Percentiles rank a stretch among this genome's conserved stretches.
These are phyloP conservation scores for Rhysida immarginata DNA, from an alignment of 1,140 invertebrate genomes.

Conservation along the genomic window DNA sequence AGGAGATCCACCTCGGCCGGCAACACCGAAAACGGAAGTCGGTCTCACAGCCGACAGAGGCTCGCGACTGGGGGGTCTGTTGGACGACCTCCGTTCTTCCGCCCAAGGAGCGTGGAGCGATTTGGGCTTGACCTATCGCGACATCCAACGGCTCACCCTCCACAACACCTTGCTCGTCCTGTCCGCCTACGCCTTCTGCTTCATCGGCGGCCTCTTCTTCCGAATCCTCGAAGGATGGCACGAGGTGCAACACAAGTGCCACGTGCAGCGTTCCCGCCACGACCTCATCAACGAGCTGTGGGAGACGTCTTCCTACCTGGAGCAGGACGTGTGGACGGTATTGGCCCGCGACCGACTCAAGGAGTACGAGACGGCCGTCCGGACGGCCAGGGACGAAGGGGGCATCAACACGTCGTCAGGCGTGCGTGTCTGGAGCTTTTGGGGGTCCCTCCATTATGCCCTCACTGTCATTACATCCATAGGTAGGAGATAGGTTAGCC, in stretches of 20 bases:
- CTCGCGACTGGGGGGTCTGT: too few species aligned
- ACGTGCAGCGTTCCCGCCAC: conserved; percentile 64
- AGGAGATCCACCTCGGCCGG: conserved; percentile 16
- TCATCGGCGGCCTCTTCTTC: conserved; percentile 10
- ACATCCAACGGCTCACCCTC: too few species aligned
- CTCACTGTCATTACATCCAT: conserved; percentile 85
- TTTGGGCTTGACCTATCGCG: too few species aligned
- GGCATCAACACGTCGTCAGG: conserved; percentile 64
- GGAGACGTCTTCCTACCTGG: conserved; percentile 33
- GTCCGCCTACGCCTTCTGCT: conserved; percentile 8
- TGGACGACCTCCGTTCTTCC: too few species aligned
- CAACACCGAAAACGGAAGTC: too few species aligned
- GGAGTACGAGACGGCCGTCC: conserved; percentile 72
- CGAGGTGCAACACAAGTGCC: conserved; percentile 43
- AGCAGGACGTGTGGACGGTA: conserved; percentile 75
- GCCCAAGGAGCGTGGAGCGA: too few species aligned
- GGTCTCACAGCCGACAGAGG: too few species aligned
- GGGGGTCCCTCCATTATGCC: conserved; percentile 82
- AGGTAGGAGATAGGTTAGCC: conserved; percentile 55
- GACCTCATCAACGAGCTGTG: conserved; percentile 68
- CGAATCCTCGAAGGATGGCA: conserved; percentile 13
- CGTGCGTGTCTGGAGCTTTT: conserved; percentile 74
- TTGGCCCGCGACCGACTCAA: conserved; percentile 58
- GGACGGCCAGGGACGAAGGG: conserved; percentile 55
- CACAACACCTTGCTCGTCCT: neutral